These are phyloP conservation scores for Pempheris klunzingeri DNA, from an alignment of 2,797 vertebrate genomes.

Conservation along the genomic window DNA sequence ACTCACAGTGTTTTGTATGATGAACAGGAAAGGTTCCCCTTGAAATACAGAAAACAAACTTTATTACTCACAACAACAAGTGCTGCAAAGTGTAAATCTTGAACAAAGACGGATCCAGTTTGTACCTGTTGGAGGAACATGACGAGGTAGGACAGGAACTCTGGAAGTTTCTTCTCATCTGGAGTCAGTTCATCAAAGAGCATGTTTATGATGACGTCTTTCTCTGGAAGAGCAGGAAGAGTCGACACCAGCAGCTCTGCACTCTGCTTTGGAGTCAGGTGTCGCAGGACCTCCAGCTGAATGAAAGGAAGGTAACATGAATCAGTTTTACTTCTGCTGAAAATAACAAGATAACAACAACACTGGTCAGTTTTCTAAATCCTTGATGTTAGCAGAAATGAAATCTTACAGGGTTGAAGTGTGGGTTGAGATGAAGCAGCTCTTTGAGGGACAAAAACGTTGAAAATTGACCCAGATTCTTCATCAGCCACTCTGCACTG, in stretches of 20 bases:
- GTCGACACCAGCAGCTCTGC: conserved; percentile 70
- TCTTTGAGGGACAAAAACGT: conserved; percentile 49
- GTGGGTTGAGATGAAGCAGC: conserved; percentile 71
- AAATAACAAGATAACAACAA: background rate
- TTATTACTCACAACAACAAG: conserved; percentile 10
- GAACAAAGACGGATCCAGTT: background rate
- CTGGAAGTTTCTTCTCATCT: conserved; percentile 14
- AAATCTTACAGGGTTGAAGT: conserved; percentile 73
- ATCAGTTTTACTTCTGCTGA: background rate
- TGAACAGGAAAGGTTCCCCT: conserved; percentile 77
- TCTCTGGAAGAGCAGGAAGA: conserved; percentile 42
- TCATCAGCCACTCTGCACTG: conserved; percentile 72
- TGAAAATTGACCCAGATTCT: conserved; percentile 79
- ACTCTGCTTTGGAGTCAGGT: conserved; percentile 71
- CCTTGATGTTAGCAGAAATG: fast-evolving
- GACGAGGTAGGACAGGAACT: conserved; percentile 63
- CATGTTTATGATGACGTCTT: conserved; percentile 58
- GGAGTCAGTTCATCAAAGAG: conserved; percentile 73
- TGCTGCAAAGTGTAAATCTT: background rate
- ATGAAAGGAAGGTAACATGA: background rate
- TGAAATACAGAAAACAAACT: conserved; percentile 34
- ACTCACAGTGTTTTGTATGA: conserved; percentile 81
- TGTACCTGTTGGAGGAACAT: conserved; percentile 50
- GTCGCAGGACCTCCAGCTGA: conserved; percentile 71
- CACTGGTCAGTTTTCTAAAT: background rate